phyloP scores from a whole-genome alignment of 2,113 vertebrate species.

The Dasyurus viverrinus region DNA sequence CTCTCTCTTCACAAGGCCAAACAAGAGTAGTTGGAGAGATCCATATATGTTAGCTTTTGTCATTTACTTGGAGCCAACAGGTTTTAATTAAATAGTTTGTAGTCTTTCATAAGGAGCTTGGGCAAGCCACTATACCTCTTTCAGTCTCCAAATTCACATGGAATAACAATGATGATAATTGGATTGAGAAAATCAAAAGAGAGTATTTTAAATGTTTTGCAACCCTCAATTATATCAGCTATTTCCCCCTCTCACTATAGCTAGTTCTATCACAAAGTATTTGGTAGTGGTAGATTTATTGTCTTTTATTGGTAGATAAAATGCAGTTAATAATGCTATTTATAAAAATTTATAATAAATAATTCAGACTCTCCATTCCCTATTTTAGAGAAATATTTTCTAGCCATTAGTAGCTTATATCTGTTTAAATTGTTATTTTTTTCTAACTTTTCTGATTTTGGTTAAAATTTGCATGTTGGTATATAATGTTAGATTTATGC shows the following conservation, averaged over 20 bases:
- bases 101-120: background rate
- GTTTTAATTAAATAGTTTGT: background rate
- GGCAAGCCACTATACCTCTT: background rate
- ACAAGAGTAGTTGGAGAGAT: no score
- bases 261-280: background rate
- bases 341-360: slow-evolving; percentile 3
- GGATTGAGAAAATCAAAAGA: background rate
- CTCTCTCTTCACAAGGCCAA: no score
- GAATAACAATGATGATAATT: no score
- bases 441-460: background rate
- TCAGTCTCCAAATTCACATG: background rate
- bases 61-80: background rate
- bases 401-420: slow-evolving; percentile 8
- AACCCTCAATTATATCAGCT: background rate
- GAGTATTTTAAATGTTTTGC: background rate
- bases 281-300: background rate
- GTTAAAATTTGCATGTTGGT: slow-evolving; percentile 11
- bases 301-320: slow-evolving; percentile 39
- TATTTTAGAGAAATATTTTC: background rate
- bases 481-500: slow-evolving; percentile 9
- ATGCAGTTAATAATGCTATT: slow-evolving; percentile 6
- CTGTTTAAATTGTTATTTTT: background rate
- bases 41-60: background rate
- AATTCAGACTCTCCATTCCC: background rate
- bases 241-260: background rate